phyloP scores from a whole-genome alignment of 2,888 invertebrate genomes.

The Eledona agricola region DNA sequence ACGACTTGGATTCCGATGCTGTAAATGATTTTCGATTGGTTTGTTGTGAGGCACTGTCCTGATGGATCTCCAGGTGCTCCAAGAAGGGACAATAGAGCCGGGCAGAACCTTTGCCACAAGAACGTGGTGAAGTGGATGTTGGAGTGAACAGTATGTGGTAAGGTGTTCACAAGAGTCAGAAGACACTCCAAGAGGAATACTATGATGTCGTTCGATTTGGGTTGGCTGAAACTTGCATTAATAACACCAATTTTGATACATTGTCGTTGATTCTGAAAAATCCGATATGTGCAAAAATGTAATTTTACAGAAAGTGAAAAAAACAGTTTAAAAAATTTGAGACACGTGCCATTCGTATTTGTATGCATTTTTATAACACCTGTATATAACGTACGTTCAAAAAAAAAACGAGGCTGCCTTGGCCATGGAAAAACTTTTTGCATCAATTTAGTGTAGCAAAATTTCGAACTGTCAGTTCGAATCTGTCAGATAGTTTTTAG shows the following conservation, averaged over 20 bases:
- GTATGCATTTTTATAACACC: no score
- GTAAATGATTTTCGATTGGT: conserved; percentile 90
- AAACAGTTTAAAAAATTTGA: conserved; percentile 13
- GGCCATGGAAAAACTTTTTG: no score
- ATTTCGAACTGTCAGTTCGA: no score
- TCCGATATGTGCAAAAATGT: no score
- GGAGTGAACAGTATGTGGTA: conserved; percentile 83
- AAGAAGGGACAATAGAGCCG: conserved; percentile 85
- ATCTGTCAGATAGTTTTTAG: no score
- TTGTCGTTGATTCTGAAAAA: no score
- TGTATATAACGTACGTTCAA: no score
- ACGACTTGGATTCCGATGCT: conserved; percentile 91
- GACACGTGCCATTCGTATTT: no score
- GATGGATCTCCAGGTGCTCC: conserved; percentile 86
- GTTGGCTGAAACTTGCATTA: conserved; percentile 68
- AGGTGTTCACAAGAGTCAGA: conserved; percentile 81
- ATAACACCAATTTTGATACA: no score
- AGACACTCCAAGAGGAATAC: conserved; percentile 88
- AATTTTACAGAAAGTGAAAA: no score
- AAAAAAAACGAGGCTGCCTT: no score
- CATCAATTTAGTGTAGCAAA: no score
- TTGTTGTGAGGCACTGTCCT: conserved; percentile 80
- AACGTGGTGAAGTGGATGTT: conserved; percentile 89
- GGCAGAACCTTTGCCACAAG: conserved; percentile 93
- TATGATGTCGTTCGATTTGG: conserved; percentile 71